Evolutionary conservation across 2,797 vertebrate genomes (phyloP).

Genomic region (Bovichtus variegatus): DNA sequence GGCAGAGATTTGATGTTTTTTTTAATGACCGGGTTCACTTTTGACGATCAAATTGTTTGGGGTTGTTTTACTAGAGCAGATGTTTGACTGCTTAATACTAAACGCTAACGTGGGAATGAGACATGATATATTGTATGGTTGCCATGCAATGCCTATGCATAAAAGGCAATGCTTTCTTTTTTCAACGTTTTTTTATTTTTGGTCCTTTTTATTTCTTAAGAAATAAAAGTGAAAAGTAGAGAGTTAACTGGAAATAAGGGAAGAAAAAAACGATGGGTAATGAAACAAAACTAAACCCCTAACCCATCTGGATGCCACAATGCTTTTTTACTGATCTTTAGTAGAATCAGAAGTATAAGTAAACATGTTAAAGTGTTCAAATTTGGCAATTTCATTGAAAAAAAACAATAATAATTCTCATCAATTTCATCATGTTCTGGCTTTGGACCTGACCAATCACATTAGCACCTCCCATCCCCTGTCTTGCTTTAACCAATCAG

Average conservation of each 20-base stretch:
- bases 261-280: constrained; percentile 1
- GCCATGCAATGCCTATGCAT: background rate
- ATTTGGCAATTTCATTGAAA: background rate
- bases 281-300: background rate
- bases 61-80: constrained; percentile 42
- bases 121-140: constrained; percentile 3
- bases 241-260: background rate
- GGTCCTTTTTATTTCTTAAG: background rate
- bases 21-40: constrained; percentile 52
- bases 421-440: background rate
- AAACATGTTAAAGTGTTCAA: background rate
- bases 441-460: background rate
- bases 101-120: constrained; percentile 12
- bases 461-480: background rate
- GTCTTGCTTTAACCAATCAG: background rate
- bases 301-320: background rate
- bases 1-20: constrained; percentile 45
- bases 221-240: background rate
- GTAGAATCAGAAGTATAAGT: background rate
- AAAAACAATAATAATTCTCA: background rate
- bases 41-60: constrained; percentile 57
- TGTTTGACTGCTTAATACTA: constrained; percentile 42
- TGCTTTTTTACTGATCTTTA: background rate
- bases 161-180: background rate
- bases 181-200: background rate